Conservation (phyloP, 1,140 invertebrate genomes). For the Palaemon carinicauda region DNA sequence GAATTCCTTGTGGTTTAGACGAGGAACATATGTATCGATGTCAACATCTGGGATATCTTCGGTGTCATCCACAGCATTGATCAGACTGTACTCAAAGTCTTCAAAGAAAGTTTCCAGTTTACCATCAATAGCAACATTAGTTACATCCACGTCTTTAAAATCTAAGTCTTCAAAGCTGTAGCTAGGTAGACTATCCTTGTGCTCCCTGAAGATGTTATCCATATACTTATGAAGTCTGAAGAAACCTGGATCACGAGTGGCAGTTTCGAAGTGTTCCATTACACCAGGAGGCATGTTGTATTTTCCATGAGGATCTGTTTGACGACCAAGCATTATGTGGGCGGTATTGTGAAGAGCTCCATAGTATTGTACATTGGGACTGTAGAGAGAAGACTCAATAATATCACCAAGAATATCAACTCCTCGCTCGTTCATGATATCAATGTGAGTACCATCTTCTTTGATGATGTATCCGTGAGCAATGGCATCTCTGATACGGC, state of each 20-base stretch:
- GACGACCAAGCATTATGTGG: neutral
- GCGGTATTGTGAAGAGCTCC: too few species aligned
- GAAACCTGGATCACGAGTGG: neutral
- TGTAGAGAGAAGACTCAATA: too few species aligned
- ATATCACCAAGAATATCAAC: too few species aligned
- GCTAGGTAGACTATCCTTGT: too few species aligned
- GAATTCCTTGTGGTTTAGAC: too few species aligned
- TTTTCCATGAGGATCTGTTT: conserved; percentile 1
- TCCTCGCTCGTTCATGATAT: neutral
- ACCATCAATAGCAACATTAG: neutral
- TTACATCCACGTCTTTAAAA: neutral
- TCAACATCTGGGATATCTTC: neutral
- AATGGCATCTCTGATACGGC: conserved; percentile 6
- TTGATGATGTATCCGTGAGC: neutral
- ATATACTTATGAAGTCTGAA: conserved; percentile 19
- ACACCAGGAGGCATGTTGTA: conserved; percentile 13
- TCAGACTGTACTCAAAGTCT: neutral
- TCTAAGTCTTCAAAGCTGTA: too few species aligned
- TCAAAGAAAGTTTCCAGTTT: neutral
- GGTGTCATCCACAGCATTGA: neutral
- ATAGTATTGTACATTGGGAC: too few species aligned
- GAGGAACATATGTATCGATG: too few species aligned
- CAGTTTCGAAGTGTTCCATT: conserved; percentile 23
- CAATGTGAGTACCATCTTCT: neutral
- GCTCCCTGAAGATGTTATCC: conserved; percentile 14